Evolutionary conservation across 2,888 invertebrate genomes (phyloP).

Genomic region (Conchocele bisecta): DNA sequence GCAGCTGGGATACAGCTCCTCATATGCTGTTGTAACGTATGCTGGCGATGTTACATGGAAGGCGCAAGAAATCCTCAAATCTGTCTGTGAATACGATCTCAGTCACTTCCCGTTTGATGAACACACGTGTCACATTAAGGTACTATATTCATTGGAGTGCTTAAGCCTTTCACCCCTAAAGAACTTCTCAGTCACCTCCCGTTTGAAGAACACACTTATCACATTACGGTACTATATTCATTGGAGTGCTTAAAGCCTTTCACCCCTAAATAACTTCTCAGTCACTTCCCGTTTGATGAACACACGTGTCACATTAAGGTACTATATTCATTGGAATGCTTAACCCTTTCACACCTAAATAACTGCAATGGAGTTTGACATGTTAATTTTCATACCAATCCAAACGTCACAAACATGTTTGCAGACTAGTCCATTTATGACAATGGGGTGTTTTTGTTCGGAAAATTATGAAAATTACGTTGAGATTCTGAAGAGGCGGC

Average conservation of each 20-base stretch:
- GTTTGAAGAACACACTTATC: constrained; percentile 44
- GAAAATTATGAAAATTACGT: no score
- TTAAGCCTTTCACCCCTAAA: no score
- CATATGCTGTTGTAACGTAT: constrained; percentile 34
- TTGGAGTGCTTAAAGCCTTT: no score
- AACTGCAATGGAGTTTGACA: no score
- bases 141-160: no score
- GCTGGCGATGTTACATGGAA: constrained; percentile 46
- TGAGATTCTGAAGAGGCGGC: no score
- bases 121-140: constrained; percentile 44
- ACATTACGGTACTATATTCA: constrained; percentile 44
- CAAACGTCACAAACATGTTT: no score
- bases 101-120: constrained; percentile 49
- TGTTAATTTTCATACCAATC: no score
- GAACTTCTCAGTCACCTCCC: constrained; percentile 51
- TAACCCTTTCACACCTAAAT: no score
- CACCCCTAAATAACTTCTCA: constrained; percentile 44
- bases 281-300: constrained; percentile 47
- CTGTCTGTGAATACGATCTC: constrained; percentile 43
- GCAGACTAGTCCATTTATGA: no score
- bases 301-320: constrained; percentile 47
- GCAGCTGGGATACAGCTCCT: constrained; percentile 35
- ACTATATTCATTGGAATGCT: no score
- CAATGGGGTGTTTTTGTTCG: no score
- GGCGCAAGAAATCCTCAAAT: constrained; percentile 40